These are phyloP conservation scores for Dendronephthya gigantea DNA, from an alignment of 64 coral and sea anemone genomes.

Conservation along the genomic window DNA sequence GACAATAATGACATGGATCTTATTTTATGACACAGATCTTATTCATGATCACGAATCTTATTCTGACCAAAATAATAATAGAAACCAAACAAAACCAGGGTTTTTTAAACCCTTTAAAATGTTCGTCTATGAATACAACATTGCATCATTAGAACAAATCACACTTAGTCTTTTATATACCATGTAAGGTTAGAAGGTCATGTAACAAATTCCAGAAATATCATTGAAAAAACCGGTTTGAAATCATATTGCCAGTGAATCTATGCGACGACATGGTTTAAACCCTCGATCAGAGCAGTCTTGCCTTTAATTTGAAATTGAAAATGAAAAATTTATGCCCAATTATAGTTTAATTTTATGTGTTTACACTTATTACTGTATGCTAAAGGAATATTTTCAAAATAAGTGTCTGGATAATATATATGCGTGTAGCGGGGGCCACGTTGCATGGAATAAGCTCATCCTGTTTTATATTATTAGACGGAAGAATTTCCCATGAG, in stretches of 20 bases:
- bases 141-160: neutral
- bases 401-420: neutral
- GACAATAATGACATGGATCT: too few species aligned
- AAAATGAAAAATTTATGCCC: neutral
- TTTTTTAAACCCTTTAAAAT: too few species aligned
- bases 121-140: neutral
- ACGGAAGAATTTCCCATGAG: neutral
- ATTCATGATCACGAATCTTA: too few species aligned
- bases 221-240: neutral
- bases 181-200: neutral
- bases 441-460: neutral
- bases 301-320: neutral
- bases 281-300: neutral
- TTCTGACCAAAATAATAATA: too few species aligned
- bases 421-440: neutral
- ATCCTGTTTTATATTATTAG: neutral
- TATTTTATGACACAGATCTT: too few species aligned
- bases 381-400: neutral
- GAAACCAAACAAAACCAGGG: too few species aligned
- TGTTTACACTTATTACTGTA: neutral
- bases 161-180: neutral
- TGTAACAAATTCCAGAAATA: neutral
- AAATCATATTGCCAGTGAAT: too few species aligned
- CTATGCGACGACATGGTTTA: too few species aligned
- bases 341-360: neutral